Conservation (phyloP, 2,797 vertebrate genomes). For the Trachops cirrhosus region DNA sequence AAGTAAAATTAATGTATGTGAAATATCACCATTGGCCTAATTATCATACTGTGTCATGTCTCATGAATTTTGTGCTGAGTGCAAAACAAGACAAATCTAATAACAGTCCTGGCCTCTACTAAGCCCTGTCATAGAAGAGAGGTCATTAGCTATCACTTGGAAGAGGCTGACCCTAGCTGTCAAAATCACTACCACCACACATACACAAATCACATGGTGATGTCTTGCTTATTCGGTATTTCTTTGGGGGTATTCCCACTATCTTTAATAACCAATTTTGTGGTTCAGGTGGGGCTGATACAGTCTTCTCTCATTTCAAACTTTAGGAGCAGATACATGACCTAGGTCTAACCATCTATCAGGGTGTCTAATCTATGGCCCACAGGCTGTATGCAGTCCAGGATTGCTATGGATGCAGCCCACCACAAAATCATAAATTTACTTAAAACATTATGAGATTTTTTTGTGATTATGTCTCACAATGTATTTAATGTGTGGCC, state of each 20-base stretch:
- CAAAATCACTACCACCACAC: neutral
- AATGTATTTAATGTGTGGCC: too few relatives aligned
- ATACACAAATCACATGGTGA: neutral
- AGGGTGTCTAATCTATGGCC: neutral
- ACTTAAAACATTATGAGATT: too few relatives aligned
- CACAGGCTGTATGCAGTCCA: too few relatives aligned
- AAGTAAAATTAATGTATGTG: neutral
- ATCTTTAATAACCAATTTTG: neutral
- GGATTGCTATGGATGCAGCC: too few relatives aligned
- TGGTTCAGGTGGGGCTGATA: neutral
- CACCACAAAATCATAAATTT: too few relatives aligned
- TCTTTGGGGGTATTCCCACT: neutral
- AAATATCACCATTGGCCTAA: neutral
- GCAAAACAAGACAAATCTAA: neutral
- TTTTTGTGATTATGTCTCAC: too few relatives aligned
- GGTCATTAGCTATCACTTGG: neutral
- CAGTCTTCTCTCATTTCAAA: neutral
- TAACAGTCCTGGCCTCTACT: neutral
- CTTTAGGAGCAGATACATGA: neutral
- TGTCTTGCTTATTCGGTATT: neutral
- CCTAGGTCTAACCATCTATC: neutral
- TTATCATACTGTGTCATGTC: neutral
- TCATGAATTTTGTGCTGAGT: neutral
- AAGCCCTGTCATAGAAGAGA: neutral
- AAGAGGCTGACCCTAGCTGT: neutral